Evolutionary conservation across 2,797 vertebrate genomes (phyloP), one percentile per base, ranked within the genome.

Genomic region (Morus bassanus): DNA sequence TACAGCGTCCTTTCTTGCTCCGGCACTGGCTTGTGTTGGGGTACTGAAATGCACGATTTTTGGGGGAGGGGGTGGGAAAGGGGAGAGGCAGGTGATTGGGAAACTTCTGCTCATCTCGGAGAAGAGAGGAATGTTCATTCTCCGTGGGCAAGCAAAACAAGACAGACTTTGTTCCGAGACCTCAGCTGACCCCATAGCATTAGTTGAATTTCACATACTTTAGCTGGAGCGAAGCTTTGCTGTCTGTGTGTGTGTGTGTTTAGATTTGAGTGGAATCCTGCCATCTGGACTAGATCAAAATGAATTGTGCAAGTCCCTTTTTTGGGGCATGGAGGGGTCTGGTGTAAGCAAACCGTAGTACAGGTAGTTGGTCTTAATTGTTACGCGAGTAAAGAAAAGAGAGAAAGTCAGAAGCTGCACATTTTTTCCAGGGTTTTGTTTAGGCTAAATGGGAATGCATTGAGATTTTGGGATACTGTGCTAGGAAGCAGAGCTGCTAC

Each of bases 91-190:
- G 84, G 82, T 88, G 82, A 54, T 18, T 1, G 1, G 37, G 65
- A 45, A 70, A 31, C 33, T 88, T 85, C 18, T 57, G 53, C n/a
- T 68, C 18, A 1, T 95, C 46, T 88, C 0, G 0, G 80, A 43
- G 69, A 31, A 46, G 39, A 54, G 31, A 72, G 64, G 60, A 89
- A 70, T 80, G 76, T 72, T 89, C 68, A 14, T 92, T 93, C 53
- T 90, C 43, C 0, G 0, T 35, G 48, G 60, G 61, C 77, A 54
- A 72, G 85, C 60, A 56, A 81, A 96, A 95, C 91, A 94, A 92
- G 82, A 35, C 61, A 65, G 69, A 76, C 92, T 96, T 91, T 96
- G 93, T 94, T 93, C 92, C 23, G 73, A 93, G 89, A 81, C 95
- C 96, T 94, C 89, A 67, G 67, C 93, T 89, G 82, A 95, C 93